phyloP scores from a whole-genome alignment of 2,797 vertebrate species.

The Syngnathus rostellatus region DNA sequence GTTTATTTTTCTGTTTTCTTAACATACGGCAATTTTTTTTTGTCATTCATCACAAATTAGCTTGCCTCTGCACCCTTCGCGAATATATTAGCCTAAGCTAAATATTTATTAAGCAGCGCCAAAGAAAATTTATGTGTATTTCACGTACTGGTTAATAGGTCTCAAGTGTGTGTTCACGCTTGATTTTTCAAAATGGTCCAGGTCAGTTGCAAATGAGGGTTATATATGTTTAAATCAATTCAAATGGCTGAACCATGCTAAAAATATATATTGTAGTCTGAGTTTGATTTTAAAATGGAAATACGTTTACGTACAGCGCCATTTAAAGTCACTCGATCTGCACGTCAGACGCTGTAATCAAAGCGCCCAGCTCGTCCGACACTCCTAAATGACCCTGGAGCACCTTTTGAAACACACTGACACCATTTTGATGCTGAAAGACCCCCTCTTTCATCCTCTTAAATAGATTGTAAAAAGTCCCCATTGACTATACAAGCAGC shows the following conservation, averaged over 20 bases:
- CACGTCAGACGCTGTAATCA: constrained; percentile 57
- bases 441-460: constrained; percentile 56
- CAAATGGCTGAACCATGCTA: no score
- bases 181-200: no score
- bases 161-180: constrained; percentile 11
- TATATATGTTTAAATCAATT: no score
- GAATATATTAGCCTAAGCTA: constrained; percentile 14
- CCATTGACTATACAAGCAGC: constrained; percentile 63
- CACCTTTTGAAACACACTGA: constrained; percentile 57
- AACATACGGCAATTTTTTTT: neutral
- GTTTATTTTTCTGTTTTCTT: constrained; percentile 11
- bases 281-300: neutral
- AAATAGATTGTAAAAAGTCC: constrained; percentile 61
- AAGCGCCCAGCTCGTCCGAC: constrained; percentile 39
- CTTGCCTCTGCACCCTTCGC: constrained; percentile 8
- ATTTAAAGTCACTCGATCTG: constrained; percentile 32
- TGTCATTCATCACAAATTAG: constrained; percentile 24
- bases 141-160: constrained; percentile 14
- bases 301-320: neutral
- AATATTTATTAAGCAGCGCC: constrained; percentile 22
- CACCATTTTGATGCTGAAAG: constrained; percentile 51
- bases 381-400: constrained; percentile 54
- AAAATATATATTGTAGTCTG: no score
- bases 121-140: constrained; percentile 16
- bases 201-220: no score